These are phyloP conservation scores for Centruroides vittatus DNA, from an alignment of 1,140 invertebrate species.

Conservation along the genomic window DNA sequence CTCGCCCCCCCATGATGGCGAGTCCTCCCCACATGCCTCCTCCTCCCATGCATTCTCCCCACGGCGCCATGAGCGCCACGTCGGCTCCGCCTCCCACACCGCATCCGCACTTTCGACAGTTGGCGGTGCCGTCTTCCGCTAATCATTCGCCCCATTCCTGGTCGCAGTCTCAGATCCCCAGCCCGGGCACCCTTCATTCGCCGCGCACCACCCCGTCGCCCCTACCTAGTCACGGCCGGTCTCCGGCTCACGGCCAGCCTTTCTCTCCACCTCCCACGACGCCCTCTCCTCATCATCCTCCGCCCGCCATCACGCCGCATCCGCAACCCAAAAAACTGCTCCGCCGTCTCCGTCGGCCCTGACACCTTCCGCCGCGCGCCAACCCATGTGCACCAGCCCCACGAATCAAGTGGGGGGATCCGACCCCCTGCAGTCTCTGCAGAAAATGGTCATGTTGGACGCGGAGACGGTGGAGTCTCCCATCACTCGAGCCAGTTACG, in stretches of 20 bases:
- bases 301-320: neutral
- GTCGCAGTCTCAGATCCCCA: slow-evolving; percentile 18
- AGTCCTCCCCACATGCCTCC: slow-evolving; percentile 9
- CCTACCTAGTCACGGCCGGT: slow-evolving; percentile 10
- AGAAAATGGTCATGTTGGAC: slow-evolving; percentile 23
- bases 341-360: slow-evolving; percentile 11
- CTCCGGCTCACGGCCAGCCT: slow-evolving; percentile 17
- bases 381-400: slow-evolving; percentile 4
- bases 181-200: slow-evolving; percentile 17
- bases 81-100: slow-evolving; percentile 10
- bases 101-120: neutral
- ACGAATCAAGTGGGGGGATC: neutral
- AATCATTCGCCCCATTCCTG: slow-evolving; percentile 14
- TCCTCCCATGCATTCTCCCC: slow-evolving; percentile 1
- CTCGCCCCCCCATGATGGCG: slow-evolving; percentile 9
- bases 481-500: slow-evolving; percentile 12
- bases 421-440: slow-evolving; percentile 23
- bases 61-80: slow-evolving; percentile 1
- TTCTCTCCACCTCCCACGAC: slow-evolving; percentile 15
- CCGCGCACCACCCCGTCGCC: slow-evolving; percentile 21
- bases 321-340: slow-evolving; percentile 8
- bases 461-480: slow-evolving; percentile 13
- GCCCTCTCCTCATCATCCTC: slow-evolving; percentile 4
- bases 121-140: slow-evolving; percentile 2
- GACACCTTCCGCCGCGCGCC: neutral